Conservation (phyloP, 2,797 vertebrate genomes). For the Linurgus olivaceus region DNA sequence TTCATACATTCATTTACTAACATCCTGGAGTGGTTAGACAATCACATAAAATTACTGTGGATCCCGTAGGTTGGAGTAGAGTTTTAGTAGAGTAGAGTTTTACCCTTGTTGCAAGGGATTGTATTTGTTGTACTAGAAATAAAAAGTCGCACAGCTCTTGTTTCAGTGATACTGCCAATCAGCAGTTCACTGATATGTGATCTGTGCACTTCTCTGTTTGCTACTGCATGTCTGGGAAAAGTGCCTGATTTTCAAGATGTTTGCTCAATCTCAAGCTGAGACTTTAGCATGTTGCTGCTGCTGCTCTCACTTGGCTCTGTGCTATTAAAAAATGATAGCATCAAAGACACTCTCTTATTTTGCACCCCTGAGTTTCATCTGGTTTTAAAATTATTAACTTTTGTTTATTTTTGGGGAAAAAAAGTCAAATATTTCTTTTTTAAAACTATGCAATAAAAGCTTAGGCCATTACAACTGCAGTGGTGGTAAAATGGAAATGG, state of each 20-base stretch:
- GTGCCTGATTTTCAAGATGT: neutral
- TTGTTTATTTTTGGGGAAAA: neutral
- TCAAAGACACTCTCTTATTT: neutral
- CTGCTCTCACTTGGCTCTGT: neutral
- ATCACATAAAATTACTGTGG: neutral
- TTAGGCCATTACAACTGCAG: neutral
- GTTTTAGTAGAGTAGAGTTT: neutral
- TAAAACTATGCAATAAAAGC: neutral
- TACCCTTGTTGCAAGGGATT: neutral
- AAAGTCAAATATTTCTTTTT: neutral
- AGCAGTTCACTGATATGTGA: neutral
- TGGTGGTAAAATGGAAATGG: neutral
- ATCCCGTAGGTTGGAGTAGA: neutral
- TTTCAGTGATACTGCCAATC: neutral
- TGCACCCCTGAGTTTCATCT: neutral
- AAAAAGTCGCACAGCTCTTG: neutral
- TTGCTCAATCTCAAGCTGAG: conserved; percentile 5
- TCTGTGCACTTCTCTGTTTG: neutral
- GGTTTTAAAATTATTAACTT: neutral
- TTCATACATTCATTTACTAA: neutral
- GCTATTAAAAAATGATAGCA: neutral
- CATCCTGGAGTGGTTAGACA: neutral
- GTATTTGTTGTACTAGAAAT: neutral
- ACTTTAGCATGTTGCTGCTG: neutral
- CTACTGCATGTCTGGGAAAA: neutral